Evolutionary conservation across 2,797 vertebrate species (phyloP).

Genomic region (Meriones psammophilus): DNA sequence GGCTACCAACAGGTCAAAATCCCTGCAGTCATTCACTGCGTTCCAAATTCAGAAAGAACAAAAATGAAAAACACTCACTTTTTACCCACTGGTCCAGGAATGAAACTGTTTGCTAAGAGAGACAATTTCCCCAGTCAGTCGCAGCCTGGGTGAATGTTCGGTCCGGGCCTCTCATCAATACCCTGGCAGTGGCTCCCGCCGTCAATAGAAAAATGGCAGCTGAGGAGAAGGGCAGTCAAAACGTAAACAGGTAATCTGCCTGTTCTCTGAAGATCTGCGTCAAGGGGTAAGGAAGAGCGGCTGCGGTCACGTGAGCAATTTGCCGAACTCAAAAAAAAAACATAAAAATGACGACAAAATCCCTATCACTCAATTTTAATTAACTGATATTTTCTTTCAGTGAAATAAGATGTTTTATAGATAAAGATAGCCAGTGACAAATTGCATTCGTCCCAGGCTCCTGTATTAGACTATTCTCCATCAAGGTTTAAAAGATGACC

Average conservation of each 20-base stretch:
- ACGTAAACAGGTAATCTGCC: conserved; percentile 3
- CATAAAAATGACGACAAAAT: rapidly evolving
- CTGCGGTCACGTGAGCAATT: neutral
- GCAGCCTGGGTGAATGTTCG: neutral
- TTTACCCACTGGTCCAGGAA: neutral
- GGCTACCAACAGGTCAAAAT: neutral
- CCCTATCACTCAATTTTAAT: neutral
- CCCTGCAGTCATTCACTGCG: neutral
- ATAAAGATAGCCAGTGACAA: neutral
- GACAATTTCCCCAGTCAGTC: neutral
- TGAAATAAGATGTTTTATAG: neutral
- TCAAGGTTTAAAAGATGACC: neutral
- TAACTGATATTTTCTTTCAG: neutral
- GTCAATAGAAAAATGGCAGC: neutral
- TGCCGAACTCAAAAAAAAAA: neutral
- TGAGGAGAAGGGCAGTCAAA: neutral
- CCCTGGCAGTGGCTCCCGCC: neutral
- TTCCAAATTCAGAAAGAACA: neutral
- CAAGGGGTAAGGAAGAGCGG: neutral
- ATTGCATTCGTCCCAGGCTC: neutral
- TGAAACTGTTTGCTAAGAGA: neutral
- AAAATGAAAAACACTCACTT: neutral
- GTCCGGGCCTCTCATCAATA: neutral
- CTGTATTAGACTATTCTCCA: neutral
- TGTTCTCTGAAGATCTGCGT: neutral